Evolutionary conservation across 1,140 invertebrate genomes (phyloP).

Genomic region (Acyrthosiphon pisum): DNA sequence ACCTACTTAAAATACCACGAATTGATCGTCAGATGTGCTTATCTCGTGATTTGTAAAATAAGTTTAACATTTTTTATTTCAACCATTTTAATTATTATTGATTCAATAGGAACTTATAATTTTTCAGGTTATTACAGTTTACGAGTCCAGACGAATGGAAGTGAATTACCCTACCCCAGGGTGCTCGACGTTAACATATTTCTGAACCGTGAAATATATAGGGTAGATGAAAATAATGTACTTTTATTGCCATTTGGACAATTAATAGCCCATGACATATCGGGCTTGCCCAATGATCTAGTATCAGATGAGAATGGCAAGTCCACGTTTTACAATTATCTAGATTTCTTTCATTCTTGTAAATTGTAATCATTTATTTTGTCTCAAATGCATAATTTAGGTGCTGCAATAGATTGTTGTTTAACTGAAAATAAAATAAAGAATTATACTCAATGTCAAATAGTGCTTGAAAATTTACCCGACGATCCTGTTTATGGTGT

Average conservation of each 20-base stretch:
- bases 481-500: constrained; percentile 31
- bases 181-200: neutral
- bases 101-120: neutral
- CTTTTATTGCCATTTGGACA: constrained; percentile 37
- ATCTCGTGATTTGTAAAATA: neutral
- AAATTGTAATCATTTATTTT: neutral
- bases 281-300: neutral
- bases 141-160: constrained; percentile 3
- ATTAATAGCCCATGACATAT: constrained; percentile 36
- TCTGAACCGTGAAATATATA: neutral
- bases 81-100: neutral
- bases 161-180: neutral
- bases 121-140: constrained; percentile 1
- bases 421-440: neutral
- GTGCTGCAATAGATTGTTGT: constrained; percentile 13
- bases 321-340: neutral
- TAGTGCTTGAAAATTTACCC: neutral
- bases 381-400: neutral
- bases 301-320: neutral
- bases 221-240: constrained; percentile 11
- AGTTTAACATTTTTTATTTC: neutral
- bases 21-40: too few relatives aligned
- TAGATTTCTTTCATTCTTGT: neutral
- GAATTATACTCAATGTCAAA: neutral
- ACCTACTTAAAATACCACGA: too few relatives aligned